These are phyloP conservation scores for Dichetophora obliterata DNA, from an alignment of 2,888 invertebrate genomes.

Conservation along the genomic window DNA sequence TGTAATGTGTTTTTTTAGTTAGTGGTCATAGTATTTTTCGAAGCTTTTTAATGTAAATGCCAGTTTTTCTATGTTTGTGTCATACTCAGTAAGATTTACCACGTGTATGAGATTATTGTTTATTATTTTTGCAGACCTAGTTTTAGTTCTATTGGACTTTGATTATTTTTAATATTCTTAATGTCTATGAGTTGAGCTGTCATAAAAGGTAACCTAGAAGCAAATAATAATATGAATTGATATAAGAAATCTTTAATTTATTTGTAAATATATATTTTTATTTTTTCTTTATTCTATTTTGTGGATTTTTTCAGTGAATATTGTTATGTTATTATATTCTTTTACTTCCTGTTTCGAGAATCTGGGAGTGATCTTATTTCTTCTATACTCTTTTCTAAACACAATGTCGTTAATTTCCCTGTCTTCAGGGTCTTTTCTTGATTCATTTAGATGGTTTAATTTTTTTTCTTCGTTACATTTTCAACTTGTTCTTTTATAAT, in stretches of 20 bases:
- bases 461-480: conserved; percentile 7
- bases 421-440: conserved; percentile 33
- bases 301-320: conserved; percentile 5
- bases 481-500: conserved; percentile 19
- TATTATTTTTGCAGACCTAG: neutral
- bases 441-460: conserved; percentile 37
- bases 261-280: neutral
- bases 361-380: conserved; percentile 45
- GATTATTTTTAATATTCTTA: neutral
- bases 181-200: neutral
- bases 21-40: neutral
- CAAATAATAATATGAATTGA: too few relatives aligned
- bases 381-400: conserved; percentile 45
- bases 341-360: conserved; percentile 42
- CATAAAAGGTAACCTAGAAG: neutral
- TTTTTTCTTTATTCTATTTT: conserved; percentile 5
- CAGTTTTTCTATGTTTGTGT: neutral
- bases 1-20: neutral
- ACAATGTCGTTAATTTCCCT: conserved; percentile 33
- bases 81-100: neutral
- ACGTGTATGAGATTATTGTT: conserved; percentile 8
- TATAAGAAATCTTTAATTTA: too few relatives aligned
- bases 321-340: conserved; percentile 17
- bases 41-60: neutral
- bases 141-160: neutral